Evolutionary conservation across 2,797 vertebrate species (phyloP).

Genomic region (Gadopsis bispinosus): DNA sequence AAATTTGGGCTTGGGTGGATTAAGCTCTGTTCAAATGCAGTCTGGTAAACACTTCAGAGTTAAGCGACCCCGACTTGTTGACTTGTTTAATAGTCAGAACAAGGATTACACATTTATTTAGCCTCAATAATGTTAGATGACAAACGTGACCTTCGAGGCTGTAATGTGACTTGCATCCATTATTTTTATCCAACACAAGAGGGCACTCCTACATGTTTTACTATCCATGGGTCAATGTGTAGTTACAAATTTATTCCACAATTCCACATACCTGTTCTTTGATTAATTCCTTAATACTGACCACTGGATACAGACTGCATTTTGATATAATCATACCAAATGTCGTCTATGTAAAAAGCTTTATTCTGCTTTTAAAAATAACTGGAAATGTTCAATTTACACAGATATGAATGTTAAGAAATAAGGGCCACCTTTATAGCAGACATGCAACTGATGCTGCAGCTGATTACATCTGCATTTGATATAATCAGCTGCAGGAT

Average conservation of each 20-base stretch:
- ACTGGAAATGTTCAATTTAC: no score
- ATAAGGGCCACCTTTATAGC: no score
- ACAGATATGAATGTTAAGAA: no score
- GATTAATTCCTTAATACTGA: slow-evolving; percentile 50
- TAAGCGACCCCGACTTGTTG: neutral
- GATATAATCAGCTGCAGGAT: slow-evolving; percentile 18
- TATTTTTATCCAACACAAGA: slow-evolving; percentile 62
- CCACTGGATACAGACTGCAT: slow-evolving; percentile 3
- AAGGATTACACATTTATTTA: slow-evolving; percentile 38
- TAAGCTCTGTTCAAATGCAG: slow-evolving; percentile 1
- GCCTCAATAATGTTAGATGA: slow-evolving; percentile 48
- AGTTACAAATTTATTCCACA: slow-evolving; percentile 31
- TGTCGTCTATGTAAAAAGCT: no score
- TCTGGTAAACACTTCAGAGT: slow-evolving; percentile 8
- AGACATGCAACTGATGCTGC: no score
- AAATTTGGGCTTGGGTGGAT: neutral
- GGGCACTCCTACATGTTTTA: slow-evolving; percentile 47
- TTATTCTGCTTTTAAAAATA: no score
- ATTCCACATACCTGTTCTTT: slow-evolving; percentile 35
- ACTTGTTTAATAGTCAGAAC: slow-evolving; percentile 25
- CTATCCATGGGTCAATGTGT: neutral
- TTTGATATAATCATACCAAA: slow-evolving; percentile 14
- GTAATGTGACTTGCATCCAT: slow-evolving; percentile 8
- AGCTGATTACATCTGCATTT: neutral
- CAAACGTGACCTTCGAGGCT: slow-evolving; percentile 37